Evolutionary conservation across 2,888 invertebrate genomes (phyloP).

Genomic region (Leucoma salicis): DNA sequence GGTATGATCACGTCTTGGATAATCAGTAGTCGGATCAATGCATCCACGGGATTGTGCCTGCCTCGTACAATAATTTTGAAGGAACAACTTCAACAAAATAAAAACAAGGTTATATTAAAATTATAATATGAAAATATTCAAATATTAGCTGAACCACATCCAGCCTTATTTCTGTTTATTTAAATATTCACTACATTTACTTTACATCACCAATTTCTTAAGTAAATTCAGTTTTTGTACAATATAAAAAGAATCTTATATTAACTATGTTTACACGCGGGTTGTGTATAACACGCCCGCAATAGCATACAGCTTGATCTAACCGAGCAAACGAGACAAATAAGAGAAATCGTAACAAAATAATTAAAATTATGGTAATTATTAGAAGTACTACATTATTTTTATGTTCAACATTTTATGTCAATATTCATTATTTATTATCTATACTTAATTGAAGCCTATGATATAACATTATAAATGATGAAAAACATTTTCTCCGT

Average conservation of each 20-base stretch:
- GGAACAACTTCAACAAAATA: conserved; percentile 77
- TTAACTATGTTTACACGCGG: conserved; percentile 72
- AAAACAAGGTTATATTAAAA: conserved; percentile 82
- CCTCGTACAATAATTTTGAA: conserved; percentile 67
- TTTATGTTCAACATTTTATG: conserved; percentile 81
- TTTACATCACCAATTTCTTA: conserved; percentile 83
- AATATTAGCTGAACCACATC: conserved; percentile 76
- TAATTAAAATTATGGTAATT: conserved; percentile 78
- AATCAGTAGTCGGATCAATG: conserved; percentile 3
- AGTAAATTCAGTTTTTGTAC: conserved; percentile 83
- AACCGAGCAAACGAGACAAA: conserved; percentile 68
- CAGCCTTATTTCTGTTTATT: conserved; percentile 80
- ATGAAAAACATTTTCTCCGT: conserved; percentile 71
- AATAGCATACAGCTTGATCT: conserved; percentile 66
- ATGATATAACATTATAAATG: conserved; percentile 77
- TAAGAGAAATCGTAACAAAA: conserved; percentile 76
- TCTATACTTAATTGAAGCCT: conserved; percentile 76
- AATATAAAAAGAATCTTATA: conserved; percentile 82
- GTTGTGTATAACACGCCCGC: conserved; percentile 70
- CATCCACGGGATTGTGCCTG: conserved; percentile 45
- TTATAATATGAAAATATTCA: conserved; percentile 83
- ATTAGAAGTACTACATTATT: conserved; percentile 78
- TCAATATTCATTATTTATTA: conserved; percentile 79
- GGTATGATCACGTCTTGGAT: conserved; percentile 8
- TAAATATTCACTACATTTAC: conserved; percentile 81